Base-by-base conservation (phyloP, 2,888 invertebrate species). In the Drosophila stalkeri region DNA sequence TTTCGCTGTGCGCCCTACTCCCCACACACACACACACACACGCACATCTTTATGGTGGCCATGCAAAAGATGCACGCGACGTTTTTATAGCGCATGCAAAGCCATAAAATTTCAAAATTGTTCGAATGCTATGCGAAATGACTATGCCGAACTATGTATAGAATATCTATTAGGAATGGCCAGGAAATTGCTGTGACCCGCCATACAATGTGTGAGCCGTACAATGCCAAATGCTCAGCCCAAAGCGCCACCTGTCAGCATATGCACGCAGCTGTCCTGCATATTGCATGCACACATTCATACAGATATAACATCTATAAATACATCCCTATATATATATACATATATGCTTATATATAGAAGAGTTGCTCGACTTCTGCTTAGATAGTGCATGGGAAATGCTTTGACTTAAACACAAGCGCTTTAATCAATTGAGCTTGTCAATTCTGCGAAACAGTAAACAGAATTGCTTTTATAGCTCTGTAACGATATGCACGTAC, bases 61-160 rank as follows among this genome's bases (percentile, higher is more conserved):
- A 68, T 68, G 78, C 66, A 64, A 63, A 18, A 78, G 73, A 79
- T 79, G 79, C 79, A 79, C 79, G 79, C 79, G 64, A 79, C 79
- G 71, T 64, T 80, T 80, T 80, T 72, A 80, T 80, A 77, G 79
- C 79, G 18, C 70, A 79, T 76, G 79, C 73, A 73, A 73, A 73
- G 77, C 63, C 74, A 79, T 76, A 60, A 80, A 80, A 80, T 65
- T 59, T 64, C 51, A 54, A 71, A 64, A 63, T 67, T 39, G 56
- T 20, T 44, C 37, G 52, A 52, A 55, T 52, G 64, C 75, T 39
- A 75, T 67, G 77, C 67, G 75, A 72, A 68, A 68, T 78, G 75
- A 68, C 72, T 77, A 65, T 55, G 75, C 75, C 75, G 63, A 65
- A 77, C 75, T 78, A 77, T 78, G 75, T 77, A 77, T 67, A 74